Conservation (phyloP, 2,113 vertebrate species). For the Pluvianellus socialis region DNA sequence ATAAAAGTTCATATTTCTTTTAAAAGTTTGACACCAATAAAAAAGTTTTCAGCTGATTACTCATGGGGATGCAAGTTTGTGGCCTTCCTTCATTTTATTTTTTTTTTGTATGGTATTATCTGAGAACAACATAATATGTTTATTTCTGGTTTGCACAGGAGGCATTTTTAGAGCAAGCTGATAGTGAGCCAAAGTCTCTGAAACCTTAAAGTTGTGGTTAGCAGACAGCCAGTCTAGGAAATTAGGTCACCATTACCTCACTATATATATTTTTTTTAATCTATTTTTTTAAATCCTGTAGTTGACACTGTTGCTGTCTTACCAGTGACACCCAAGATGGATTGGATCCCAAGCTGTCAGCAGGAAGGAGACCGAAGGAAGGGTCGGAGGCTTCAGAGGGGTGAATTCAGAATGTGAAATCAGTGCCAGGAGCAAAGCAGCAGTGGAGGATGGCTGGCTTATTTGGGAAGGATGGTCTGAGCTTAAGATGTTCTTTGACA, state of each 20-base stretch:
- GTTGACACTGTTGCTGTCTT: neutral
- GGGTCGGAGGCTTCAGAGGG: neutral
- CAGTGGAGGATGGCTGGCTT: neutral
- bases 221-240: slow-evolving; percentile 54
- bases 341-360: neutral
- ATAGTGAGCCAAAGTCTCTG: slow-evolving; percentile 46
- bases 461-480: neutral
- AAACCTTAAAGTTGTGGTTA: slow-evolving; percentile 61
- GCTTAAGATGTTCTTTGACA: neutral
- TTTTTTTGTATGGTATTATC: neutral
- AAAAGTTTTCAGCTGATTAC: neutral
- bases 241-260: slow-evolving; percentile 69
- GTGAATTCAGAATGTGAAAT: neutral
- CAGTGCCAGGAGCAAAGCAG: slow-evolving; percentile 1
- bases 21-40: neutral
- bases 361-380: neutral
- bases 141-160: slow-evolving; percentile 60
- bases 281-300: neutral
- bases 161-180: slow-evolving; percentile 50
- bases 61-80: neutral
- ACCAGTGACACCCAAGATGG: neutral
- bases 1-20: neutral
- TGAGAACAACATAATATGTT: neutral
- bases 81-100: neutral
- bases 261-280: neutral